Percentiles rank a stretch among this genome's conserved stretches.
phyloP scores from a whole-genome alignment of 2,797 vertebrate genomes.

The Bucorvus abyssinicus region DNA sequence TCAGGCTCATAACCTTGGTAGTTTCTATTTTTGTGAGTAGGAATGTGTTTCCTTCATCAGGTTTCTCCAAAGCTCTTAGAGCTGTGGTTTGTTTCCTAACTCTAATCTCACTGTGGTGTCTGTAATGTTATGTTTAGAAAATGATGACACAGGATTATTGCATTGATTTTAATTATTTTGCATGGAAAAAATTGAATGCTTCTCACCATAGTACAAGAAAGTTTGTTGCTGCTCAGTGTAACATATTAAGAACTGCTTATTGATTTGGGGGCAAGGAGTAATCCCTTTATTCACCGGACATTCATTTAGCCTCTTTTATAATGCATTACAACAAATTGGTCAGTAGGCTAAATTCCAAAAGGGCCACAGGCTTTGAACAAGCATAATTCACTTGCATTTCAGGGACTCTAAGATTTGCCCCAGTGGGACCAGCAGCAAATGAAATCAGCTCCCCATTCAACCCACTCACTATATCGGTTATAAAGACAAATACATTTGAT shows the following conservation, averaged over 20 bases:
- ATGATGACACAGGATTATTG: not conserved
- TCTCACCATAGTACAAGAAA: not conserved
- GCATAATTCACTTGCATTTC: not conserved
- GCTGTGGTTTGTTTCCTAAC: not conserved
- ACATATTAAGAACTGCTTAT: not conserved
- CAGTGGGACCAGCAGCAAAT: not conserved
- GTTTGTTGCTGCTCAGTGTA: not conserved
- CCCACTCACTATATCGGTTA: not conserved
- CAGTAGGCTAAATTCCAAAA: not conserved
- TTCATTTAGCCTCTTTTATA: not conserved
- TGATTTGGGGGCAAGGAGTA: not conserved
- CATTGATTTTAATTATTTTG: not conserved
- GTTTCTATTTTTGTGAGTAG: not conserved
- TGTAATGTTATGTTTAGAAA: not conserved
- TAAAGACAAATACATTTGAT: slow-evolving; percentile 54
- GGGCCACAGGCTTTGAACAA: not conserved
- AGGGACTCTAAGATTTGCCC: not conserved
- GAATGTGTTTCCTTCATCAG: not conserved
- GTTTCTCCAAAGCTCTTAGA: not conserved
- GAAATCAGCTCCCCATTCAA: not conserved
- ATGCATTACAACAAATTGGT: not conserved
- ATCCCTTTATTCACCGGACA: not conserved
- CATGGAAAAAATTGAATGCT: not conserved
- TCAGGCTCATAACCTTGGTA: not conserved
- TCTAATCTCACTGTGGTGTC: not conserved